Conservation (phyloP, 2,888 invertebrate genomes). For the Agrotis clavis region DNA sequence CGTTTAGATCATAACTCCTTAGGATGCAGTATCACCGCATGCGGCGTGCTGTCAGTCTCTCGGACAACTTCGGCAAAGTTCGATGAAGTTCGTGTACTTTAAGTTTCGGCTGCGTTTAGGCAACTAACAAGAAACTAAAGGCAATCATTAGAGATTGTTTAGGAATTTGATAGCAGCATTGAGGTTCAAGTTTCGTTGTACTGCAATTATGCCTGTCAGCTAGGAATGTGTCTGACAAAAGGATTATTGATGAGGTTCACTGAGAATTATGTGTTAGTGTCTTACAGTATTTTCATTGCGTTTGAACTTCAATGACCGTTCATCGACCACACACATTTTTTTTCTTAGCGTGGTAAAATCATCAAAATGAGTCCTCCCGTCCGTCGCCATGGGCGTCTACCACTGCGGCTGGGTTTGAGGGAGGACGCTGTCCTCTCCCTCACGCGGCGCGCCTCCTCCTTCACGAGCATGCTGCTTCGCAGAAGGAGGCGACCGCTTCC, state of each 20-base stretch:
- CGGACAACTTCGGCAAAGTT: slow-evolving; percentile 65
- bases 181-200: slow-evolving; percentile 7
- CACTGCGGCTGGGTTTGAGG: no score
- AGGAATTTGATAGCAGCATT: slow-evolving; percentile 35
- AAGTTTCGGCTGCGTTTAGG: slow-evolving; percentile 51
- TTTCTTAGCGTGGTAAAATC: no score
- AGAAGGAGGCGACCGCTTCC: no score
- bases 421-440: no score
- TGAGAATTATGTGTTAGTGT: not conserved
- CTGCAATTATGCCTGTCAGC: not conserved
- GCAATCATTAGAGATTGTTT: slow-evolving; percentile 52
- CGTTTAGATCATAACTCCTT: slow-evolving; percentile 59
- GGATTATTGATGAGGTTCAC: not conserved
- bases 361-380: no score
- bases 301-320: no score
- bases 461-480: no score
- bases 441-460: no score
- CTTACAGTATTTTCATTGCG: not conserved
- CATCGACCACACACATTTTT: not conserved
- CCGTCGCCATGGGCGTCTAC: no score
- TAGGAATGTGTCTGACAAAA: slow-evolving; percentile 2
- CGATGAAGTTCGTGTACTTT: slow-evolving; percentile 61
- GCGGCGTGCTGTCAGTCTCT: slow-evolving; percentile 62
- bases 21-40: slow-evolving; percentile 66
- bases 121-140: slow-evolving; percentile 55